Conservation (phyloP, 2,113 vertebrate genomes). For the Narcine bancroftii region DNA sequence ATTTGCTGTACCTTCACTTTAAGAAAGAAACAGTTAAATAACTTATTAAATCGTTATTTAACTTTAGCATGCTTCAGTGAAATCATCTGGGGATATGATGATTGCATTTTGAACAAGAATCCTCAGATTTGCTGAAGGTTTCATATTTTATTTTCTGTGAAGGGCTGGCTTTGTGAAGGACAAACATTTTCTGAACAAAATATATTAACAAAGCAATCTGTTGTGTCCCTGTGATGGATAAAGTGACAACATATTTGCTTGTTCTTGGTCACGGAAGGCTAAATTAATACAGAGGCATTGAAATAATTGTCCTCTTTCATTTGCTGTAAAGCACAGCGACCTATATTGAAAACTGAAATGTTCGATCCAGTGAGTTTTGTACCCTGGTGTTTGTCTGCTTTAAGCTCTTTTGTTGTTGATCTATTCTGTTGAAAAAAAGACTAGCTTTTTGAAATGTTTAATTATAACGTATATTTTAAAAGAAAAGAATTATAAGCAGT, state of each 20-base stretch:
- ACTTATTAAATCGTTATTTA: background rate
- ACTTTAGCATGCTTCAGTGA: background rate
- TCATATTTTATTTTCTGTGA: background rate
- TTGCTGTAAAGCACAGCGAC: no score
- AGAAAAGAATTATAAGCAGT: background rate
- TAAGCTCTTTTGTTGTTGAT: background rate
- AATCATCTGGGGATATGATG: background rate
- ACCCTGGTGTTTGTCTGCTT: background rate
- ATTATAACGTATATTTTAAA: background rate
- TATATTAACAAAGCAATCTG: constrained; percentile 13
- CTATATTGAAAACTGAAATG: background rate
- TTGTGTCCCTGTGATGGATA: background rate
- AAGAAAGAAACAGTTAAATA: background rate
- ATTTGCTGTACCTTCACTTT: background rate
- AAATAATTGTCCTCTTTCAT: background rate
- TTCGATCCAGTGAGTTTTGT: background rate
- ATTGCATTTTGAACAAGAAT: background rate
- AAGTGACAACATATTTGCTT: background rate
- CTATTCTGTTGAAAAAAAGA: background rate
- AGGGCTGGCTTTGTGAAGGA: background rate
- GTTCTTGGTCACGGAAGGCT: background rate
- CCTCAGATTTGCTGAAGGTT: background rate
- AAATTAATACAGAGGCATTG: background rate
- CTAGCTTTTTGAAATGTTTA: background rate
- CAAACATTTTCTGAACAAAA: background rate